Percentiles rank a stretch among this genome's conserved stretches.
phyloP scores from a whole-genome alignment of 2,113 vertebrate species.

The Pitta sordida region DNA sequence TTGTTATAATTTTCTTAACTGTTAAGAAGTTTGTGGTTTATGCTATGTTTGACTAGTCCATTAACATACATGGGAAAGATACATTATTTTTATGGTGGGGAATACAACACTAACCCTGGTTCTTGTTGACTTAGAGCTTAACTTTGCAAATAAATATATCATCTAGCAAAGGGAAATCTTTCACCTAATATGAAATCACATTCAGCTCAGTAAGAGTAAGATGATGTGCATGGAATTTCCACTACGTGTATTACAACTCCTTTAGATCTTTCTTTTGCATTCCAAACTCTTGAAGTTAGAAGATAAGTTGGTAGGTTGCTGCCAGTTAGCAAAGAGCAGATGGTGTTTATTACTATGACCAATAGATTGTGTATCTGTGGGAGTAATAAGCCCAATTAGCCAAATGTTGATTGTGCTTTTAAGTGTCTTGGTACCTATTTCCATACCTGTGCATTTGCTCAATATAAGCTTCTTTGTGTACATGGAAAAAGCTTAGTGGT shows the following conservation, averaged over 20 bases:
- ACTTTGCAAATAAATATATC: neutral
- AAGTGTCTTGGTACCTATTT: neutral
- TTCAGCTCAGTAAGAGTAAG: neutral
- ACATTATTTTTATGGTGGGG: neutral
- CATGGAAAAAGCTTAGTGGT: neutral
- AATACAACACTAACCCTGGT: neutral
- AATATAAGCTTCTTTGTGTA: neutral
- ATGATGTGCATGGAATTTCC: neutral
- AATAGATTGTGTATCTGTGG: constrained; percentile 2
- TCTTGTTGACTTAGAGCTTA: neutral
- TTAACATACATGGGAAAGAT: neutral
- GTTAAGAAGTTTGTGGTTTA: neutral
- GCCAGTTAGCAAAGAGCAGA: constrained; percentile 39
- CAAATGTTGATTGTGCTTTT: constrained; percentile 47
- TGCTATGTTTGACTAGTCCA: neutral
- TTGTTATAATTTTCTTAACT: neutral
- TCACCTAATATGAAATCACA: neutral
- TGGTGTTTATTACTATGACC: constrained; percentile 50
- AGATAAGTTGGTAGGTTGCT: neutral
- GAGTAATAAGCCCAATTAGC: constrained; percentile 36
- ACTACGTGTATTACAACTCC: neutral
- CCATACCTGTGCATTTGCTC: constrained; percentile 4
- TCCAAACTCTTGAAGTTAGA: neutral
- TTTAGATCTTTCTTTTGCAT: neutral
- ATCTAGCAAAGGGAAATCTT: neutral